These are phyloP conservation scores for Rhimphoctona megacephalus DNA, from an alignment of 2,888 invertebrate species.

Conservation along the genomic window DNA sequence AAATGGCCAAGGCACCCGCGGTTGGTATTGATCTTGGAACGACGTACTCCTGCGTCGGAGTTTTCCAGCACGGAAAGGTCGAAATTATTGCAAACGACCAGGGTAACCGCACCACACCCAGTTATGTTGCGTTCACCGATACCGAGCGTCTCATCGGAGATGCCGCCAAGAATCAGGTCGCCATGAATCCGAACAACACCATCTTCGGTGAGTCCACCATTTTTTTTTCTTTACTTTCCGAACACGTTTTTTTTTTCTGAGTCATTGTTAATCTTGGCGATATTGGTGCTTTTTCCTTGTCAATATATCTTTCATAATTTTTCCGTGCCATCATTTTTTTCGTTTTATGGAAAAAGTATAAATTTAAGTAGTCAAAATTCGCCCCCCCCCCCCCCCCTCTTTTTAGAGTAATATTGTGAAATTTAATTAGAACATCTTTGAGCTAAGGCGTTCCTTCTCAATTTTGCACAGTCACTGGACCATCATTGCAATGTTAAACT, in stretches of 20 bases:
- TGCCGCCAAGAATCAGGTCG: constrained; percentile 87
- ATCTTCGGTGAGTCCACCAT: constrained; percentile 89
- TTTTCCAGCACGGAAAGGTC: constrained; percentile 92
- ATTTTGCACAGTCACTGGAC: not conserved
- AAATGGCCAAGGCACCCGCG: constrained; percentile 91
- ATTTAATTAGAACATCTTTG: not conserved
- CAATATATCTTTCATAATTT: not conserved
- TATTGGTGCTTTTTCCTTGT: constrained; percentile 32
- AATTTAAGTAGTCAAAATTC: not conserved
- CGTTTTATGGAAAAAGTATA: not conserved
- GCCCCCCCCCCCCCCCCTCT: too few species aligned
- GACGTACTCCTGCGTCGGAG: constrained; percentile 97
- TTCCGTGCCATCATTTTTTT: not conserved
- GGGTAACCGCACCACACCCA: constrained; percentile 87
- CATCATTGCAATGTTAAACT: not conserved
- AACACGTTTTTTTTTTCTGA: not conserved
- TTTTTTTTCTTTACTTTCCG: constrained; percentile 33
- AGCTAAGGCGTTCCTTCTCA: not conserved
- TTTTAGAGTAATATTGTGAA: not conserved
- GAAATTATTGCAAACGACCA: constrained; percentile 90
- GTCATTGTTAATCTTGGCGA: not conserved
- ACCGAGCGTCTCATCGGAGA: constrained; percentile 87
- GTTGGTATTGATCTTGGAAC: constrained; percentile 98
- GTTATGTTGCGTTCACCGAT: constrained; percentile 87
- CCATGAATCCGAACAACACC: constrained; percentile 95